Evolutionary conservation across 2,797 vertebrate genomes (phyloP), one percentile per base, ranked within the genome.

Genomic region (Bryconaethiops microstoma): DNA sequence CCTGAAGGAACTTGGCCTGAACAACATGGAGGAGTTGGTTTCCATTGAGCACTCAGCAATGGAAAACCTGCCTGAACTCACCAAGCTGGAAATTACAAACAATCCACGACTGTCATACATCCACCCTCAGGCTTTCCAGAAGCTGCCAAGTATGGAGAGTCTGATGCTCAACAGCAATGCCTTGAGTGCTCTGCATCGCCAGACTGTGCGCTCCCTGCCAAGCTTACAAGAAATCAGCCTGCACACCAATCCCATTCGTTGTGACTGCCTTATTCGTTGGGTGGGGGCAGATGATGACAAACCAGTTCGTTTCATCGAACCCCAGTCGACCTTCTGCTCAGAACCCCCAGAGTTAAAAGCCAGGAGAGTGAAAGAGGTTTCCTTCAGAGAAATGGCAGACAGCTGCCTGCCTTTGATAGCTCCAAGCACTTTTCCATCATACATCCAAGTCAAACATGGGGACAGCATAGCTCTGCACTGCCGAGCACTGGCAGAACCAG

Each of bases 161-260:
- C 95, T 99, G 25, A 99, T 99, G 98, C 96, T 99, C 55, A 99
- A 99, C 93, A 97, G 97, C 90, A 99, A 99, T 7, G 95, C 96
- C 81, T 93, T 99, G 87, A 98, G 96, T 85, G 95, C 97, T 87
- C 94, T 99, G 88, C 96, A 98, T 90, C 94, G 92, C 78, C 94
- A 95, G 90, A 95, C 95, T 0, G 93, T 99, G 65, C 92, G 94
- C 59, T 96, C 98, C 60, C 92, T 99, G 87, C 97, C 97, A 77
- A 96, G 91, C 86, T 95, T 99, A 63, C 97, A 96, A 89, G 98
- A 99, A 91, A 96, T 99, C 90, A 97, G 97, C 87, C 93, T 99
- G 88, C 97, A 99, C 83, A 95, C 96, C 86, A 99, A 99, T 90
- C 98, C 98, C 0, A 94, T 99, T 83, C 96, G 95, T 88, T 99